Evolutionary conservation across 2,113 vertebrate species (phyloP), one percentile per base, ranked within the genome.

Genomic region (Otolemur garnettii): DNA sequence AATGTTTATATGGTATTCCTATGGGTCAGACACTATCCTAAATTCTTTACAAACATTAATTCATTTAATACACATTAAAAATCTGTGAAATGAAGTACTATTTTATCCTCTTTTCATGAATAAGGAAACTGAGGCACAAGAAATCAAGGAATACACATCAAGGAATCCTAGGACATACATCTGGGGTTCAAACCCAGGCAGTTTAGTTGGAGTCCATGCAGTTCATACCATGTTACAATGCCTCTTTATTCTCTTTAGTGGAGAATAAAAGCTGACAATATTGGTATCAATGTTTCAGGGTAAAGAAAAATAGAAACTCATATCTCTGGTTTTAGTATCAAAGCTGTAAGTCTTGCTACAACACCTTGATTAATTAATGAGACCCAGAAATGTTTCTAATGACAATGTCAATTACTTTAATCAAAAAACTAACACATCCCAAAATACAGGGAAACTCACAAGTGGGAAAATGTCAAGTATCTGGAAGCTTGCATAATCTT

Each of bases 51-150:
- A 77, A 82, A 94, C n/a, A 77, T 14, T 62, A 81, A 74, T 75
- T 82, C 75, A 96, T 71, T 93, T 69, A 87, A 24, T 77, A 42
- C 55, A 83, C 87, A 89, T 6, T 81, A 90, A 88, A 89, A 55
- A 4, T 62, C 53, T 96, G n/a, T 57, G 42, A 83, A 77, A 87
- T 60, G 77, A 87, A 71, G 55, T 53, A 78, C 21, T 38, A 84
- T 11, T 94, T 89, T 74, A 79, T 28, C 7, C 11, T 2, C n/a
- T 59, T 45, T 77, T 68, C 45, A 59, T 50, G 30, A 69, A 85
- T 71, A 13, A 62, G 50, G 38, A 90, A 85, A 91, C 80, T 75
- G 72, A 86, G 53, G 38, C 35, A 90, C 53, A 66, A 33, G 81
- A 59, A 85, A 13, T 71, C 18, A 84, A 64, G 57, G 17, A 85